These are phyloP conservation scores for Drosophila demipolita DNA, from an alignment of 2,888 invertebrate species.

Conservation along the genomic window DNA sequence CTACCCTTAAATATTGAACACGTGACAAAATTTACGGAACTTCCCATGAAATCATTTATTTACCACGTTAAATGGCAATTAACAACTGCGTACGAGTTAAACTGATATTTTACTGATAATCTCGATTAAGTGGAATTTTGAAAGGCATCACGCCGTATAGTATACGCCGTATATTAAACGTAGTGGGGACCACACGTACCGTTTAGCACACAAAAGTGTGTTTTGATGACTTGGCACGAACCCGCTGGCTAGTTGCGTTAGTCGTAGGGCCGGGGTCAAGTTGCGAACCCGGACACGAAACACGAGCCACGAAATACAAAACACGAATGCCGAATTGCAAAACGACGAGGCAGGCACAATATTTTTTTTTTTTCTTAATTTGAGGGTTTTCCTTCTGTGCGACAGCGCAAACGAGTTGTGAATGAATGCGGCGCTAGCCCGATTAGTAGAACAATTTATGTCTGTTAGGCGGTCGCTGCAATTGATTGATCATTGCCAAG, in stretches of 20 bases:
- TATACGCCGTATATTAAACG: slow-evolving; percentile 28
- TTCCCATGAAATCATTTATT: background rate
- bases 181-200: slow-evolving; percentile 45
- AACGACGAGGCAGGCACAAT: slow-evolving; percentile 12
- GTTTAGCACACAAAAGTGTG: slow-evolving; percentile 18
- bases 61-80: background rate
- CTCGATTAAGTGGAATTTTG: slow-evolving; percentile 16
- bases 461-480: slow-evolving; percentile 35
- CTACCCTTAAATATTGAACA: background rate
- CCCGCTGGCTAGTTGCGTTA: background rate
- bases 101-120: slow-evolving; percentile 11
- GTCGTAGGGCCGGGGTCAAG: slow-evolving; percentile 33
- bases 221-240: slow-evolving; percentile 46
- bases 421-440: slow-evolving; percentile 73
- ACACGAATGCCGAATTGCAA: slow-evolving; percentile 11
- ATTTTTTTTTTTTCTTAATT: slow-evolving; percentile 10
- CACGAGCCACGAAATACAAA: slow-evolving; percentile 17
- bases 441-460: slow-evolving; percentile 72
- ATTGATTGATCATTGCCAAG: slow-evolving; percentile 65
- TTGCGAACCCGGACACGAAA: slow-evolving; percentile 72
- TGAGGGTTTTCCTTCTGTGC: slow-evolving; percentile 25
- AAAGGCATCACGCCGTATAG: slow-evolving; percentile 13
- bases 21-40: background rate
- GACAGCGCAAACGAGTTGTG: slow-evolving; percentile 74
- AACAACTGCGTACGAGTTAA: slow-evolving; percentile 48